Base-by-base conservation (phyloP, 1,140 invertebrate species). In the Macrobrachium rosenbergii region DNA sequence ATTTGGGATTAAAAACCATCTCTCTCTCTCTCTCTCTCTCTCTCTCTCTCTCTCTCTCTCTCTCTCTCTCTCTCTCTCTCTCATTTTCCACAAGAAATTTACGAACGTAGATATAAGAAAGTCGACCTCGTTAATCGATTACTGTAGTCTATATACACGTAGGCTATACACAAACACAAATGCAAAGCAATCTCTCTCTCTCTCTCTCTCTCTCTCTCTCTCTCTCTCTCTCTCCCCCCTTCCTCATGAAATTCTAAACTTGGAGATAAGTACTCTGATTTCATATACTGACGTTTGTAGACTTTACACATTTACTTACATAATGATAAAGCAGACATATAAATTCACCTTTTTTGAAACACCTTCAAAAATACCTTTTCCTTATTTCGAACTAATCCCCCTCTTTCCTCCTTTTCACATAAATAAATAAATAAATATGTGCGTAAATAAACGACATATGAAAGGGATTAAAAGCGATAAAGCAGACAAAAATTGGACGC, bases 191-290 rank as follows among this genome's bases (percentile, higher is more conserved):
- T n/a, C 52, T 78, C 76, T 59, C 76, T 78, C 76, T 78, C 76
- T 78, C 76, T 78, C 76, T 59, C 76, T 78, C 76, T 78, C 52
- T 78, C 76, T 59, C 76, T 78, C 76, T 78, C 76, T 78, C 76
- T 78, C 76, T 59, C 76, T 78, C 76, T 78, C 52, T 78, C 76
- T 59, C 78, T 62, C 78, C 23, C n/a, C n/a, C n/a, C n/a, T n/a
- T n/a, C n/a, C n/a, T n/a, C n/a, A n/a, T n/a, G n/a, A n/a, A n/a
- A n/a, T n/a, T n/a, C n/a, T n/a, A n/a, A n/a, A n/a, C 58, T 28
- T 58, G 7, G 59, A 60, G 59, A 14, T 37, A 60, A 21, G 28
- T 21, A 62, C 59, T 16, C 11, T 1, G 28, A 37, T 3, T 2
- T 1, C 28, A 3, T 37, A 37, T 3, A 37, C 28, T 37, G 28